These are phyloP conservation scores for Sesia apiformis DNA, from an alignment of 2,888 invertebrate genomes.

Conservation along the genomic window DNA sequence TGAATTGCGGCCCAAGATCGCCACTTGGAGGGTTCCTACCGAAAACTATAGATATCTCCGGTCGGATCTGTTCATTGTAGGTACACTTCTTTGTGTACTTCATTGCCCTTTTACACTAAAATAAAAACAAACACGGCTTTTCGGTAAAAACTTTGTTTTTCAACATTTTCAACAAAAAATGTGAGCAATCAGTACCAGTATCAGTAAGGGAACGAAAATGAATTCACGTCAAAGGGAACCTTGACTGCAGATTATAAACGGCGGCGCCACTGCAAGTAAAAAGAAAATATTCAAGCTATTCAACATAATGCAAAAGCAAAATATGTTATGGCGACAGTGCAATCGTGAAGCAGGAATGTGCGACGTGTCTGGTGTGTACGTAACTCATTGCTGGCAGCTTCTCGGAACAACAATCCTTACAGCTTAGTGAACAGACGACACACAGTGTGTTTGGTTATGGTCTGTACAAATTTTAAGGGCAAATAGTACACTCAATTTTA, in stretches of 20 bases:
- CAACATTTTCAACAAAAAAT: too few species aligned
- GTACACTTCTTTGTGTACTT: background rate
- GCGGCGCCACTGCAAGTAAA: conserved; percentile 1
- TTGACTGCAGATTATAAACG: background rate
- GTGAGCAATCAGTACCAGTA: too few species aligned
- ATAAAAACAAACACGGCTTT: too few species aligned
- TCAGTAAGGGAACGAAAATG: too few species aligned
- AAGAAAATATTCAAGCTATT: background rate
- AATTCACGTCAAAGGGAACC: too few species aligned
- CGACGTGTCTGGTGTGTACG: conserved; percentile 19
- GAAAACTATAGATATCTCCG: conserved; percentile 5
- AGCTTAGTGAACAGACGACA: conserved; percentile 45
- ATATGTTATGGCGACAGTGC: conserved; percentile 19
- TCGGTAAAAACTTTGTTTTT: too few species aligned
- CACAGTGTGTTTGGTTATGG: too few species aligned
- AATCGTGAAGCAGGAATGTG: conserved; percentile 29
- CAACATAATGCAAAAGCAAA: conserved; percentile 6
- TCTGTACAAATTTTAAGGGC: too few species aligned
- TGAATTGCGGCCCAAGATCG: conserved; percentile 14
- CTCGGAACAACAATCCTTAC: conserved; percentile 39
- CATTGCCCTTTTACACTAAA: too few species aligned
- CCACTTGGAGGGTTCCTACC: conserved; percentile 8
- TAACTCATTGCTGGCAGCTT: conserved; percentile 32
- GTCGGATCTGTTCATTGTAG: background rate
- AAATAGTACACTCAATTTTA: too few species aligned